Evolutionary conservation across 2,797 vertebrate genomes (phyloP), one percentile per base, ranked within the genome.

Genomic region (Phrynocephalus vlangalii): DNA sequence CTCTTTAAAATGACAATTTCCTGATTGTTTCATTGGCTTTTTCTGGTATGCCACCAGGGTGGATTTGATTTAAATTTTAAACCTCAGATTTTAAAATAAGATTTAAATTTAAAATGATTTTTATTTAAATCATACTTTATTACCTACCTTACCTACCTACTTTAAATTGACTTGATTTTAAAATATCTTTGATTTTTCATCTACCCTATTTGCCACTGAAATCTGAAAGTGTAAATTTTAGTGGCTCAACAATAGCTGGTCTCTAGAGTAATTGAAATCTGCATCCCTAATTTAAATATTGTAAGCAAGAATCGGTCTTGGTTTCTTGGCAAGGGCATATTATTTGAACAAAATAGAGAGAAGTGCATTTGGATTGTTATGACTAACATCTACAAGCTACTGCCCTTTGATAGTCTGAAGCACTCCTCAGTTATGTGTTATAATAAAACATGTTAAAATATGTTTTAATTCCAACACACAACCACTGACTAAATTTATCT

Each of bases 401-500:
- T 52, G 48, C 66, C 28, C 13, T 75, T 80, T 80, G 10, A 60
- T 72, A 24, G 26, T 30, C 13, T 52, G 38, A 77, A n/a, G 5
- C 16, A 6, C 7, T 48, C 63, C 50, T 72, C 50, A 33, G 20
- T 33, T 13, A 3, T 71, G 72, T 30, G 30, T 76, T 56, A 52
- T 79, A 67, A 24, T 48, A 44, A 8, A 44, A 76, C 38, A 76
- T 76, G 20, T 76, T 76, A 48, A 76, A 76, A 48, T 20, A 73
- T 63, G 38, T 33, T n/a, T 30, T 50, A 33, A 80, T 88, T 88
- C 38, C 30, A 56, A 78, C 84, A 87, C 66, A 88, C 0, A 18
- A 91, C 20, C 22, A 86, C 80, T 66, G 88, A 44, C 33, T 50
- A 83, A 48, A 56, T 70, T 44, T 88, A 82, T 75, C 60, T 79